phyloP scores from a whole-genome alignment of 1,140 invertebrate genomes.

The Ridgeia piscesae region DNA sequence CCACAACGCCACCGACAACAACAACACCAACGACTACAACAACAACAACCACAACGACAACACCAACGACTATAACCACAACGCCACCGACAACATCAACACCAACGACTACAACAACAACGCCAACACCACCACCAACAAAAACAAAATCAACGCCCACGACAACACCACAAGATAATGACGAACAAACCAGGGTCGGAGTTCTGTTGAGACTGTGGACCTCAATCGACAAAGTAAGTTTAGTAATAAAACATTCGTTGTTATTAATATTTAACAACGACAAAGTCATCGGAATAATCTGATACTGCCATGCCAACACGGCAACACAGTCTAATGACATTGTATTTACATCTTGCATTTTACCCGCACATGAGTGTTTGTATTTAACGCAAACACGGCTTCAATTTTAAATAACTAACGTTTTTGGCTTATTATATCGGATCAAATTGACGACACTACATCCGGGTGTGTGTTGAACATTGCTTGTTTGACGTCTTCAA shows the following conservation, averaged over 20 bases:
- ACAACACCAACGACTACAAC: neutral
- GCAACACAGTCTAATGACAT: too few species aligned
- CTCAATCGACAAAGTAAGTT: neutral
- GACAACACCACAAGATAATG: neutral
- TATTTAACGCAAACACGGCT: too few species aligned
- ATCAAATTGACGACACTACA: too few species aligned
- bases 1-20: neutral
- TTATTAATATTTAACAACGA: neutral
- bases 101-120: neutral
- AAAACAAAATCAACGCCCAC: neutral
- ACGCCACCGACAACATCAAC: neutral
- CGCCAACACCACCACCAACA: neutral
- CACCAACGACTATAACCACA: neutral
- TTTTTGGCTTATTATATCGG: too few species aligned
- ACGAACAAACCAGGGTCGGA: neutral
- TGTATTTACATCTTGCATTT: too few species aligned
- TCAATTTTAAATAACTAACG: too few species aligned
- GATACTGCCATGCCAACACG: neutral
- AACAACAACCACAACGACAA: neutral
- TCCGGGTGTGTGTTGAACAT: too few species aligned
- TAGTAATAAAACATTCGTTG: neutral
- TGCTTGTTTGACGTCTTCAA: too few species aligned
- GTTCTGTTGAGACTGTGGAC: neutral
- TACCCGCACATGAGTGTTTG: too few species aligned
- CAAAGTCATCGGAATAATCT: neutral